Evolutionary conservation across 2,888 invertebrate genomes (phyloP).

Genomic region (Caenorhabditis sp.): DNA sequence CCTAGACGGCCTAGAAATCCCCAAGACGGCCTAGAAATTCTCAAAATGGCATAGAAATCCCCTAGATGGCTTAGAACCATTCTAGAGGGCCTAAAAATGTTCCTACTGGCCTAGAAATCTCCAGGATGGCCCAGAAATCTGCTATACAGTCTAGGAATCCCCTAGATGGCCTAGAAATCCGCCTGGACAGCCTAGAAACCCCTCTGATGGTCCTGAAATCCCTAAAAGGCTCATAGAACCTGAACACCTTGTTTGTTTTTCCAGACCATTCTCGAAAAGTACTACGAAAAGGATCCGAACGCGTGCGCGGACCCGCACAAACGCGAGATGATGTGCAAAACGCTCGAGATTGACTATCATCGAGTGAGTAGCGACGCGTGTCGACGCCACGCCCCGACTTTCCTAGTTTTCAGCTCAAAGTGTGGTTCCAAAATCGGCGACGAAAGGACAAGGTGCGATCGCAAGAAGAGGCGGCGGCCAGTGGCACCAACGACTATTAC

Average conservation of each 20-base stretch:
- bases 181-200: too few species aligned
- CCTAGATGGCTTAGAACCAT: too few species aligned
- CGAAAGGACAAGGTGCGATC: constrained; percentile 60
- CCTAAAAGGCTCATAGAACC: not conserved
- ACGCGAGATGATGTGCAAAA: constrained; percentile 49
- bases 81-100: too few species aligned
- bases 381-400: not conserved
- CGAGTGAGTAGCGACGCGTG: constrained; percentile 32
- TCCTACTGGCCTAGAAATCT: too few species aligned
- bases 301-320: constrained; percentile 66
- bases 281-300: constrained; percentile 62
- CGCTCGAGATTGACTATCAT: constrained; percentile 58
- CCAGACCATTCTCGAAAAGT: constrained; percentile 59
- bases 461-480: constrained; percentile 25
- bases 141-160: too few species aligned
- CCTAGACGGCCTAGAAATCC: too few species aligned
- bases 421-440: constrained; percentile 68
- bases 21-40: too few species aligned
- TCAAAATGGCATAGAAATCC: too few species aligned
- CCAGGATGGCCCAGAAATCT: too few species aligned
- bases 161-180: too few species aligned
- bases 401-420: constrained; percentile 57
- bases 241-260: not conserved
- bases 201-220: too few species aligned
- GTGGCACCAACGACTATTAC: too few species aligned